phyloP scores from a whole-genome alignment of 2,888 invertebrate genomes.

The Carcina quercana region DNA sequence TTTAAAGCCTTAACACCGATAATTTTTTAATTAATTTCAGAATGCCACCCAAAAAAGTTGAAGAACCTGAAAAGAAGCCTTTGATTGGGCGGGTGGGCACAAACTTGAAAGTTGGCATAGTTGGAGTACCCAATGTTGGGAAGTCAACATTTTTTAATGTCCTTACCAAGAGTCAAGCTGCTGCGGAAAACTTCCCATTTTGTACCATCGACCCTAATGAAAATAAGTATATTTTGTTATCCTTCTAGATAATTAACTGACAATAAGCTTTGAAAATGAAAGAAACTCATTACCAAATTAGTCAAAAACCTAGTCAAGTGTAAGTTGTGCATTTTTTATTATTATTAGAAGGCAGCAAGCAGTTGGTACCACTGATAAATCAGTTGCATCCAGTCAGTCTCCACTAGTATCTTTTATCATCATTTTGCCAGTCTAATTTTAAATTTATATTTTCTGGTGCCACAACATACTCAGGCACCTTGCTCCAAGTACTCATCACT shows the following conservation, averaged over 20 bases:
- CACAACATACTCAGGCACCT: too few relatives aligned
- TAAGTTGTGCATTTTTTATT: too few relatives aligned
- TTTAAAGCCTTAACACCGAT: too few relatives aligned
- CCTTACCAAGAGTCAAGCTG: slow-evolving; percentile 96
- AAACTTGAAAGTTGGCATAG: slow-evolving; percentile 96
- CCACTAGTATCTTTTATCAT: too few relatives aligned
- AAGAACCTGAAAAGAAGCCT: slow-evolving; percentile 90
- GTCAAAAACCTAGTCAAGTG: too few relatives aligned
- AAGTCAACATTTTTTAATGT: slow-evolving; percentile 99
- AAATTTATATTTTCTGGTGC: too few relatives aligned
- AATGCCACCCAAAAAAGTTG: slow-evolving; percentile 93
- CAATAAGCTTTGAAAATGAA: neutral
- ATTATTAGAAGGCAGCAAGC: too few relatives aligned
- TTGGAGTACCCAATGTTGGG: slow-evolving; percentile 98
- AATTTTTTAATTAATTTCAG: slow-evolving; percentile 28
- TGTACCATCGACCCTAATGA: slow-evolving; percentile 99
- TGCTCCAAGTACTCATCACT: too few relatives aligned
- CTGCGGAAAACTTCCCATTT: slow-evolving; percentile 99
- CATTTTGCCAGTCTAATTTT: too few relatives aligned
- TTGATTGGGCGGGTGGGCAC: slow-evolving; percentile 96
- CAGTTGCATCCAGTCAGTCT: too few relatives aligned
- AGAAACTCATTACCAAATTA: too few relatives aligned
- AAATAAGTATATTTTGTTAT: slow-evolving; percentile 86
- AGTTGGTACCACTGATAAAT: too few relatives aligned
- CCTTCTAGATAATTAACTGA: neutral